Conservation (phyloP, 2,113 vertebrate genomes). For the Sorex fumeus region DNA sequence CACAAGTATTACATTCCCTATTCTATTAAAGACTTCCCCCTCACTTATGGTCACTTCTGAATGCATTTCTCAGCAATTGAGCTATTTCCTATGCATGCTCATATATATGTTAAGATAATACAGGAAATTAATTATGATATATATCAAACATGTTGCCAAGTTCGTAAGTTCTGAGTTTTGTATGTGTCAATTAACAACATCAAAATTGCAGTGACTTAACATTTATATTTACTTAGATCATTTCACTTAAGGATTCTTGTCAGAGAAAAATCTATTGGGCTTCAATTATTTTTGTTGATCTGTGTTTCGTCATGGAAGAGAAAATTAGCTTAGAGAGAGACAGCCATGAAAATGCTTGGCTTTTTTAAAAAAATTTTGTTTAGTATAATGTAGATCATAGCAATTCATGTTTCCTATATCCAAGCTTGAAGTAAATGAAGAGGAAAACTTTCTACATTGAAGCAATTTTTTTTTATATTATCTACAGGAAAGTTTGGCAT, state of each 20-base stretch:
- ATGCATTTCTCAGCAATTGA: neutral
- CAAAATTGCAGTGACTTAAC: neutral
- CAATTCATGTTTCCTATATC: neutral
- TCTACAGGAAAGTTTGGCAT: neutral
- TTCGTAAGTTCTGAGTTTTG: neutral
- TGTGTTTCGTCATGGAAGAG: neutral
- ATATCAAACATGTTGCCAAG: neutral
- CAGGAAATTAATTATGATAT: neutral
- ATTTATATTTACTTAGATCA: neutral
- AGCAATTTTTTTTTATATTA: neutral
- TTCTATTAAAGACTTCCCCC: neutral
- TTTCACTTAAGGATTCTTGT: neutral
- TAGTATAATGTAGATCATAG: neutral
- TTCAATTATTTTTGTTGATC: neutral
- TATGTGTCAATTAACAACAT: neutral
- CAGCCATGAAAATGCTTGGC: neutral
- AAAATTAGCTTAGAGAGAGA: neutral
- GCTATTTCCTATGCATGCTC: neutral
- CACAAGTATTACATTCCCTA: neutral
- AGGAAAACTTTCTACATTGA: neutral
- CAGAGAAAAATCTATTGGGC: rapidly evolving
- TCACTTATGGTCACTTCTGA: neutral
- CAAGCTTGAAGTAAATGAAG: neutral
- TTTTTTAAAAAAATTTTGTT: neutral
- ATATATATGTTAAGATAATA: slow-evolving; percentile 44